phyloP scores from a whole-genome alignment of 2,113 vertebrate species.

The Oceanites oceanicus region DNA sequence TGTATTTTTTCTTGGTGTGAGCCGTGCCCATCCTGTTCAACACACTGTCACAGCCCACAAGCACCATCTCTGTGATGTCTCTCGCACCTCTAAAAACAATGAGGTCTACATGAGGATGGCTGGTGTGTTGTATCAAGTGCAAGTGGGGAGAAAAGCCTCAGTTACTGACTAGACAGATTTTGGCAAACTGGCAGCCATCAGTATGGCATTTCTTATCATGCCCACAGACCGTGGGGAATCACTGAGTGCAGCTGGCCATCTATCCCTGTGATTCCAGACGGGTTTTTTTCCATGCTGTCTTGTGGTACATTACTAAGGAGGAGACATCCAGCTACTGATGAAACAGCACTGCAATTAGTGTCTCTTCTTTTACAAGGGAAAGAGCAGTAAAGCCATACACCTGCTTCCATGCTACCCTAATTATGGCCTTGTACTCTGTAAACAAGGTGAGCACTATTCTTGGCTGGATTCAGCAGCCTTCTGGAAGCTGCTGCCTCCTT shows the following conservation, averaged over 20 bases:
- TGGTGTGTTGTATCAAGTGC: neutral
- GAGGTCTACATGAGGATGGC: neutral
- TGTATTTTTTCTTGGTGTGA: neutral
- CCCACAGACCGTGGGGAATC: fast-evolving
- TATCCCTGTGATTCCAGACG: neutral
- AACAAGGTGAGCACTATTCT: neutral
- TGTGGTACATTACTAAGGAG: neutral
- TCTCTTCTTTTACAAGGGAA: neutral
- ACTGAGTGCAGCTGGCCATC: fast-evolving
- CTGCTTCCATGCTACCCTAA: neutral
- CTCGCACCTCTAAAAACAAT: neutral
- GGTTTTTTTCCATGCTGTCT: neutral
- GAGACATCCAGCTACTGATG: neutral
- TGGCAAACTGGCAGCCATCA: neutral
- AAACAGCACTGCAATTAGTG: neutral
- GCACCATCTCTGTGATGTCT: neutral
- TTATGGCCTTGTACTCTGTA: neutral
- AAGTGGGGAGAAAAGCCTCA: neutral
- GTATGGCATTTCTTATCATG: neutral
- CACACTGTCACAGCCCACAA: neutral
- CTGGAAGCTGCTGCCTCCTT: neutral
- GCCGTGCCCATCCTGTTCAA: neutral
- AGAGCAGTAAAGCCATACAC: neutral
- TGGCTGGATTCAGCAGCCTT: neutral
- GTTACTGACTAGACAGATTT: neutral